phyloP scores from a whole-genome alignment of 2,797 vertebrate genomes.

The Crotalus adamanteus region DNA sequence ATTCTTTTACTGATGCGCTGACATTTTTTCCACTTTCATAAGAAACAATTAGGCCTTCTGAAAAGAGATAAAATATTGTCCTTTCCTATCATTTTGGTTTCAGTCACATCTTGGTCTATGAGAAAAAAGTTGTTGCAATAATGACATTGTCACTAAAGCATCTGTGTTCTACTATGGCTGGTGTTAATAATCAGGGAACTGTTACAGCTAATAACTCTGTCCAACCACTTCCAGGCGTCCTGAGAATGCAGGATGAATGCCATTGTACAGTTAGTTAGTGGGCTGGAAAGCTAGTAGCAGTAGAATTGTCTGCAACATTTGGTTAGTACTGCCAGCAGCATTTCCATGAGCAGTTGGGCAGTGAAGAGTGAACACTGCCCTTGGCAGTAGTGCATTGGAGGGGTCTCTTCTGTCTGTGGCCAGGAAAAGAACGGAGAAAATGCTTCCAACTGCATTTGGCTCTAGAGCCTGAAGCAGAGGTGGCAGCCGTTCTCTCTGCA shows the following conservation, averaged over 20 bases:
- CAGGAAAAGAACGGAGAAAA: slow-evolving; percentile 22
- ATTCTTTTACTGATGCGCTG: neutral
- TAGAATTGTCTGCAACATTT: slow-evolving; percentile 34
- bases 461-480: neutral
- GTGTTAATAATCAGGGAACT: slow-evolving; percentile 10
- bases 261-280: neutral
- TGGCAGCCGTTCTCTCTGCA: neutral
- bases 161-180: neutral
- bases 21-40: neutral
- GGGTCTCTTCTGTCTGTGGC: slow-evolving; percentile 2
- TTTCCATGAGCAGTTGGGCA: slow-evolving; percentile 34
- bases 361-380: slow-evolving; percentile 24
- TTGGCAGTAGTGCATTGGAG: slow-evolving; percentile 12
- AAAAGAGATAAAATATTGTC: slow-evolving; percentile 7
- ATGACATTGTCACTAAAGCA: slow-evolving; percentile 1
- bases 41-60: neutral
- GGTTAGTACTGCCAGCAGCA: slow-evolving; percentile 22
- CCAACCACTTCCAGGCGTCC: slow-evolving; percentile 13
- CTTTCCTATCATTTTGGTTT: neutral
- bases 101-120: neutral
- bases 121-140: neutral
- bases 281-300: neutral
- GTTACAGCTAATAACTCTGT: slow-evolving; percentile 10
- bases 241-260: slow-evolving; percentile 18
- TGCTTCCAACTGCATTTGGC: rapidly evolving